Conservation (phyloP, 1,140 invertebrate species). For the Condylostylus longicornis region DNA sequence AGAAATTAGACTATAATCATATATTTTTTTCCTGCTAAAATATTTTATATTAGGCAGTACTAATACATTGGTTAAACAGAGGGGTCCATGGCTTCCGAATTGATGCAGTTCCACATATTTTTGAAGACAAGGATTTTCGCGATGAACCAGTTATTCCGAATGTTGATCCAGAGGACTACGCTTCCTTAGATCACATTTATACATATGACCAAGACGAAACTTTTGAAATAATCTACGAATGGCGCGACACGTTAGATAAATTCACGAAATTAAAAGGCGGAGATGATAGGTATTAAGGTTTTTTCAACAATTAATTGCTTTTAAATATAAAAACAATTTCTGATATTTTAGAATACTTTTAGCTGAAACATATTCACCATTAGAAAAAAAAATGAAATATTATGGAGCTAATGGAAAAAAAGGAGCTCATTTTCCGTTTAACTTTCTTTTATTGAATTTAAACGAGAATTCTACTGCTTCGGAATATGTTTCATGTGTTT, state of each 20-base stretch:
- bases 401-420: slow-evolving; percentile 31
- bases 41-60: slow-evolving; percentile 27
- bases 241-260: slow-evolving; percentile 38
- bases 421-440: slow-evolving; percentile 40
- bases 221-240: slow-evolving; percentile 39
- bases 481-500: slow-evolving; percentile 22
- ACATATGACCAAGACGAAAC: slow-evolving; percentile 41
- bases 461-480: slow-evolving; percentile 16
- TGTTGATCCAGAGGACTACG: slow-evolving; percentile 31
- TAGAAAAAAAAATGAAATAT: slow-evolving; percentile 33
- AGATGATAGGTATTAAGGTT: slow-evolving; percentile 6
- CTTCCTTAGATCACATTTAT: slow-evolving; percentile 40
- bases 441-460: slow-evolving; percentile 31
- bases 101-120: slow-evolving; percentile 38
- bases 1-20: no score
- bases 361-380: slow-evolving; percentile 41
- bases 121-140: slow-evolving; percentile 30
- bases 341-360: slow-evolving; percentile 42
- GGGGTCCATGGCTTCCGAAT: slow-evolving; percentile 53
- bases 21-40: no score
- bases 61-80: slow-evolving; percentile 49
- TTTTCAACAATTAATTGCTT: background rate
- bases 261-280: slow-evolving; percentile 17
- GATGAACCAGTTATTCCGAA: slow-evolving; percentile 37
- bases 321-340: background rate